phyloP scores from a whole-genome alignment of 2,797 vertebrate species.

The Epinephelus awoara region DNA sequence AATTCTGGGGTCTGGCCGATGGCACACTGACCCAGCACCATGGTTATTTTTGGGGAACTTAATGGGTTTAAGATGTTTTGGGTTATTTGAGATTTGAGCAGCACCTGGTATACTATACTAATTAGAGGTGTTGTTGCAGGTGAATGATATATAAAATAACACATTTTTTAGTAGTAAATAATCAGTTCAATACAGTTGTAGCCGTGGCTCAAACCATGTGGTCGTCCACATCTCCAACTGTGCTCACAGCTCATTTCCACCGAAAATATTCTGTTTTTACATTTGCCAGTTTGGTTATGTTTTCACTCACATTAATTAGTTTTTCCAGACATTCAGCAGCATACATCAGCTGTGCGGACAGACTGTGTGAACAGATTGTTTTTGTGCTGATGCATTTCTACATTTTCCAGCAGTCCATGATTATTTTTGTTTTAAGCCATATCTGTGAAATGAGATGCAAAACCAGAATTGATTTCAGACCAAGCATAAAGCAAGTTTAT shows the following conservation, averaged over 20 bases:
- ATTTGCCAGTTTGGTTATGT: background rate
- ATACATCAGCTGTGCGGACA: slow-evolving; percentile 13
- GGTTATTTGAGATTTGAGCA: slow-evolving; percentile 15
- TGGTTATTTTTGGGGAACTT: slow-evolving; percentile 26
- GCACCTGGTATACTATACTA: background rate
- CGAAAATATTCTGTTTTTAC: background rate
- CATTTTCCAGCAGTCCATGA: background rate
- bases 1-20: slow-evolving; percentile 41
- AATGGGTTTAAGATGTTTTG: background rate
- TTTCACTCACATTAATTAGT: slow-evolving; percentile 17
- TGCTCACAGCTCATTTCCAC: background rate
- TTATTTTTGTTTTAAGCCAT: slow-evolving; percentile 1
- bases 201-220: background rate
- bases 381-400: slow-evolving; percentile 14
- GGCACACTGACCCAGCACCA: slow-evolving; percentile 55
- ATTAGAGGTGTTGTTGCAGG: background rate
- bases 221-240: background rate
- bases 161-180: no score
- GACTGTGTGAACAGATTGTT: slow-evolving; percentile 27
- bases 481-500: background rate
- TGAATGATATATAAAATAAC: no score
- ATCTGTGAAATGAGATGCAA: background rate
- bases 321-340: slow-evolving; percentile 1
- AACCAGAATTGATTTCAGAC: slow-evolving; percentile 4
- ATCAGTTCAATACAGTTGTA: background rate